Evolutionary conservation across 1,140 invertebrate genomes (phyloP).

Genomic region (Delia radicum): DNA sequence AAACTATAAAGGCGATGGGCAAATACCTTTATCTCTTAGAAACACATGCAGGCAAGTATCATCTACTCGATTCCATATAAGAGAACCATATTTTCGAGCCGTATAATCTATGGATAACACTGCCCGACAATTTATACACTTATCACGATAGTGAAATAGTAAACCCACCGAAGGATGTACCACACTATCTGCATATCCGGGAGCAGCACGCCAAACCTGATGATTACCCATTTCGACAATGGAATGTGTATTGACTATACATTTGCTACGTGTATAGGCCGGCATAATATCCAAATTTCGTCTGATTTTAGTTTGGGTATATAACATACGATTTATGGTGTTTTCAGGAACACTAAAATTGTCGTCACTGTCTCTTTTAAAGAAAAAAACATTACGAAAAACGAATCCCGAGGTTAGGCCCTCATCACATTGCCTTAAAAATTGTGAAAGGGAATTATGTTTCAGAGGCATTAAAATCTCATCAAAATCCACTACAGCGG

Average conservation of each 20-base stretch:
- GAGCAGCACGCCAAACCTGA: constrained; percentile 60
- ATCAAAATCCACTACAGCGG: constrained; percentile 64
- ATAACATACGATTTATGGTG: constrained; percentile 51
- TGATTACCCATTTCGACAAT: constrained; percentile 67
- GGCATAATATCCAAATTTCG: constrained; percentile 60
- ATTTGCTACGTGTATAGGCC: constrained; percentile 63
- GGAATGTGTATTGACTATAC: constrained; percentile 60
- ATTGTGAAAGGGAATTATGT: constrained; percentile 47
- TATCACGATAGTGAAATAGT: constrained; percentile 51
- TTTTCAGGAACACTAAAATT: constrained; percentile 53
- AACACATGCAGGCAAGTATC: constrained; percentile 53
- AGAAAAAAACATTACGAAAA: constrained; percentile 67
- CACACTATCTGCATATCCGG: constrained; percentile 39
- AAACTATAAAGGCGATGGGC: constrained; percentile 26
- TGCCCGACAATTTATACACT: constrained; percentile 59
- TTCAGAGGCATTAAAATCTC: constrained; percentile 64
- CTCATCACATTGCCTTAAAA: constrained; percentile 50
- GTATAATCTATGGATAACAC: constrained; percentile 56
- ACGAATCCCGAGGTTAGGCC: constrained; percentile 57
- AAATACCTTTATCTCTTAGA: constrained; percentile 41
- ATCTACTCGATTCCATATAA: constrained; percentile 56
- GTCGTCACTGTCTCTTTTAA: constrained; percentile 62
- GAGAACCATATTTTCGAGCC: constrained; percentile 51
- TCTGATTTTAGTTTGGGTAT: constrained; percentile 60
- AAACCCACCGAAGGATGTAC: constrained; percentile 45